Evolutionary conservation across 2,888 invertebrate genomes (phyloP), one percentile per base, ranked within the genome.

Genomic region (Amitus sp.): DNA sequence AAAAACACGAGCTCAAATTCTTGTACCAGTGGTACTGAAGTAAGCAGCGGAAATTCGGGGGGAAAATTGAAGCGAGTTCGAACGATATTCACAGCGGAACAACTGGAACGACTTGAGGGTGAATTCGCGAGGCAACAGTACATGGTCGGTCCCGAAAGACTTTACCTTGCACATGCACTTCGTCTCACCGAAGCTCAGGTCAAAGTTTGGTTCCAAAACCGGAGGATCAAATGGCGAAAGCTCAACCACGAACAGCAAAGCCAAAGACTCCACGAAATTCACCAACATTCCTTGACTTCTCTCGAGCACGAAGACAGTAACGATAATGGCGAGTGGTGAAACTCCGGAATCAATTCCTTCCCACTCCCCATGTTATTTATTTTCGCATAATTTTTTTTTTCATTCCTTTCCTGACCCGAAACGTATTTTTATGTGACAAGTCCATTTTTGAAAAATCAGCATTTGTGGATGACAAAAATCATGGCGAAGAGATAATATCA

Each of bases 71-170:
- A 97, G 84, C 85, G 97, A 65, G 95, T 97, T 33, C 86, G 98
- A 18, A 98, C 97, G 0, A 98, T 98, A 73, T 98, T 98, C 85
- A 97, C 97, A 0, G 96, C 96, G 0, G 97, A 97, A 73, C 97
- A 98, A 82, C 83, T 98, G 70, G 97, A 98, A 80, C 85, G 95
- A 68, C 84, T 98, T 51, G 97, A 98, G 78, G 92, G 93, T 0
- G 97, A 97, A 84, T 98, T 98, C 76, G 95, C 96, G 73, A 84
- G 96, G 33, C 97, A 97, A 75, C 97, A 98, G 82, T 98, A 98
- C 84, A 97, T 98, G 97, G 97, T 98, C 9, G 97, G 97, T 0
- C 96, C 96, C 0, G 97, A 97, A 83, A 85, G 97, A 60, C 87
- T 95, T 2, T 96, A 96, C 82, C 85, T 98, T 53, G 98, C 98